A percentile compares a stretch with the other conserved stretches of the same genome.
Conservation (phyloP, 1,140 invertebrate species). For the Sinonovacula constricta region DNA sequence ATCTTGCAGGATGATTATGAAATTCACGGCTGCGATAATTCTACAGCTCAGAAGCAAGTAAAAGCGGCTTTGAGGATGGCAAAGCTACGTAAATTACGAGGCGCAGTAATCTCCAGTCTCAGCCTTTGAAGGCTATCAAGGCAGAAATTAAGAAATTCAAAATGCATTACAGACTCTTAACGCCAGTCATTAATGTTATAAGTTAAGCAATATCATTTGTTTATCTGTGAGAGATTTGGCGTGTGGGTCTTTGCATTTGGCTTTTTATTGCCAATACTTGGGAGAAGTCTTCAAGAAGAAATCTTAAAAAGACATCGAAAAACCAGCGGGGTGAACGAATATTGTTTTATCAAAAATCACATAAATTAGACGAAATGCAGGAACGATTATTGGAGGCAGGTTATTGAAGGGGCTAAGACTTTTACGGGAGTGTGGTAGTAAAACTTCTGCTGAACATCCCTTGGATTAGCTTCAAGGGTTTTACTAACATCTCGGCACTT, state of each 20-base stretch:
- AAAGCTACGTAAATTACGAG: too few relatives aligned
- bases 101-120: not conserved
- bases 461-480: too few relatives aligned
- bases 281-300: slow-evolving; percentile 20
- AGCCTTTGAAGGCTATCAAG: not conserved
- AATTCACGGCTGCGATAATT: slow-evolving; percentile 17
- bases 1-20: slow-evolving; percentile 6
- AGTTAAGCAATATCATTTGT: slow-evolving; percentile 7
- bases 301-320: slow-evolving; percentile 25
- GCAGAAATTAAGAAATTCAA: slow-evolving; percentile 37
- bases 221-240: slow-evolving; percentile 22
- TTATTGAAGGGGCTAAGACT: too few relatives aligned
- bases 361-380: slow-evolving; percentile 42
- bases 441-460: too few relatives aligned
- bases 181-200: slow-evolving; percentile 16
- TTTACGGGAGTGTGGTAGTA: too few relatives aligned
- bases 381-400: too few relatives aligned
- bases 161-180: slow-evolving; percentile 34
- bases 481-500: too few relatives aligned
- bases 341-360: slow-evolving; percentile 41
- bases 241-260: slow-evolving; percentile 12
- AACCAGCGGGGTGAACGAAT: slow-evolving; percentile 30
- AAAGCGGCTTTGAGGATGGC: slow-evolving; percentile 13
- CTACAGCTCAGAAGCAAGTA: not conserved
- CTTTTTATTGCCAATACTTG: slow-evolving; percentile 33